A percentile compares a stretch with the other conserved stretches of the same genome.
Conservation (phyloP, 2,797 vertebrate genomes). For the Ficedula albicollis region DNA sequence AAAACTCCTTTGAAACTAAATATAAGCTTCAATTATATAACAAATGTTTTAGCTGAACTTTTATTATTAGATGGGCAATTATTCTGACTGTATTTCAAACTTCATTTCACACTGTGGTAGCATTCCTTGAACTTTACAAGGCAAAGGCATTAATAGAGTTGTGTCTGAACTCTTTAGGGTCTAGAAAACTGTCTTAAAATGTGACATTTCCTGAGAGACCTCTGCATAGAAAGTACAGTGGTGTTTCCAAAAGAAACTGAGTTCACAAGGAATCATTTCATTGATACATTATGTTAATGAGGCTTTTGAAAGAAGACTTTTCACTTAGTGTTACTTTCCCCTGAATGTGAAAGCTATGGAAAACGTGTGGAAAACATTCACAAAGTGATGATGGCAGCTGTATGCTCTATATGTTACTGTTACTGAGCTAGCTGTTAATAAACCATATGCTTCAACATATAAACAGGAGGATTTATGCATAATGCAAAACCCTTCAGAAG, state of each 20-base stretch:
- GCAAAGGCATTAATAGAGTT: not conserved
- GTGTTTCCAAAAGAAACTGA: not conserved
- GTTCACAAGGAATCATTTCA: not conserved
- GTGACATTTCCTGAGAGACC: not conserved
- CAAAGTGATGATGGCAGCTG: not conserved
- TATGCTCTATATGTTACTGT: not conserved
- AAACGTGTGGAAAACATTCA: not conserved
- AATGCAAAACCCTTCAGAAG: not conserved
- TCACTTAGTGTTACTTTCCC: not conserved
- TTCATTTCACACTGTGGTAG: not conserved
- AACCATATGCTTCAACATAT: not conserved
- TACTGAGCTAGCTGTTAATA: not conserved
- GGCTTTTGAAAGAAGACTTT: not conserved
- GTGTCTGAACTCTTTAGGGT: not conserved
- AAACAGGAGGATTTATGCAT: not conserved
- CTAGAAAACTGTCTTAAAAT: slow-evolving; percentile 15
- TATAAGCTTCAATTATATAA: not conserved
- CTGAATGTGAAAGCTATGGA: not conserved
- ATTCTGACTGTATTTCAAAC: not conserved
- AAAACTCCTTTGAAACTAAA: slow-evolving; percentile 10
- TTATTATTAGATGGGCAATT: not conserved
- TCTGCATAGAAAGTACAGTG: not conserved
- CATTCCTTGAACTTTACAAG: not conserved
- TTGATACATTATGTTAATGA: not conserved
- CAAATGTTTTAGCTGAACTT: not conserved